These are phyloP conservation scores for Calameuta idolon DNA, from an alignment of 2,888 invertebrate species.

Conservation along the genomic window DNA sequence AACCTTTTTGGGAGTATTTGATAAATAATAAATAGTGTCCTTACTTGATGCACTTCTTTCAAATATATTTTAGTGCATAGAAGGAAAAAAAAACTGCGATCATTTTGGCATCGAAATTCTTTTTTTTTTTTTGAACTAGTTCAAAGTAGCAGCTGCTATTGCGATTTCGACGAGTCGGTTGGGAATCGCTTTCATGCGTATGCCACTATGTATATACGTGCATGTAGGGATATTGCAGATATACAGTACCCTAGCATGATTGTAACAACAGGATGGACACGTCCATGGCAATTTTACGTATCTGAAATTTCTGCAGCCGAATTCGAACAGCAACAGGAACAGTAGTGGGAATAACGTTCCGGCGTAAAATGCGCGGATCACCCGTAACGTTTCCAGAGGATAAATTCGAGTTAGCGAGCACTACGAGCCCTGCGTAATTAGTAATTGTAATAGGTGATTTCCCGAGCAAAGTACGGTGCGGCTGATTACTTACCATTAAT, in stretches of 20 bases:
- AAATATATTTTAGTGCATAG: not conserved
- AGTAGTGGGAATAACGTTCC: not conserved
- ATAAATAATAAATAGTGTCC: not conserved
- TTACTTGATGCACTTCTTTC: not conserved
- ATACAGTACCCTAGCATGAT: not conserved
- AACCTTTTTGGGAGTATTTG: not conserved
- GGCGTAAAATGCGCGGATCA: not conserved
- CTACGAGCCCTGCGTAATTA: slow-evolving; percentile 46
- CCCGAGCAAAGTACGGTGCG: slow-evolving; percentile 29
- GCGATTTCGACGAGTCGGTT: not conserved
- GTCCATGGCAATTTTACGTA: not conserved
- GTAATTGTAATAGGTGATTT: slow-evolving; percentile 56
- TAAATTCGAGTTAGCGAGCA: slow-evolving; percentile 13
- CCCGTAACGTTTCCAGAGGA: slow-evolving; percentile 1
- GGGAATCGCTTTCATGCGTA: not conserved
- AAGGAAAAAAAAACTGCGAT: not conserved
- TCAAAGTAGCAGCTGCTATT: not conserved
- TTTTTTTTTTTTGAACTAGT: not conserved
- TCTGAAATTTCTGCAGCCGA: not conserved
- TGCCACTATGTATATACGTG: not conserved
- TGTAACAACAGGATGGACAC: not conserved
- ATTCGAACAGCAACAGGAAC: not conserved
- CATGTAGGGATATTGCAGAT: not conserved
- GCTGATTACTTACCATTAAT: slow-evolving; percentile 64
- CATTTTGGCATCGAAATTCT: not conserved